Base-by-base conservation (phyloP, 2,113 vertebrate species). In the Ochotona princeps region DNA sequence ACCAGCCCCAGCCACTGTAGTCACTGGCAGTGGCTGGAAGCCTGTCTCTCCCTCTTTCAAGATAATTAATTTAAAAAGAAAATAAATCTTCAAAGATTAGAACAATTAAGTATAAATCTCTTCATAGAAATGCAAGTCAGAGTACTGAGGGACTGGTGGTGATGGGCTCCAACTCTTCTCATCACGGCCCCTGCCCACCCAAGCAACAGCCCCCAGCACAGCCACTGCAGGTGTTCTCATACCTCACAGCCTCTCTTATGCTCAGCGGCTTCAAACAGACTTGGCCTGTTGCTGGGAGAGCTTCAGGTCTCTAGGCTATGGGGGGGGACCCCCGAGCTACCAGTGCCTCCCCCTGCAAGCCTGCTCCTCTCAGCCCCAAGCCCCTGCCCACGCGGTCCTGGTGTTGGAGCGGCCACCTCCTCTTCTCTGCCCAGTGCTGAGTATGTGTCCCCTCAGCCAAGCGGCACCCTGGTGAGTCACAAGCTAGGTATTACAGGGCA, bases 171-270 rank as follows among this genome's bases (percentile, higher is more conserved):
- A 23, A 8, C 65, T 74, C 57, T 57, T 76, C 6, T 17, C 25
- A 49, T 92, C 87, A 32, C 28, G 1, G 57, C 26, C 35, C 32
- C 28, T 2, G 2, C 14, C 23, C 6, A 49, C 28, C n/a, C 60
- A 49, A 26, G 38, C 10, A 17, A 12, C 8, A 32, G n/a, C 1
- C 26, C 35, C 44, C 17, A 0, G 32, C 4, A 1, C 1, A 1
- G 9, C 60, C 35, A 12, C 15, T 25, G 25, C 21, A 5, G 4
- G 38, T 7, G 12, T 28, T 74, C 38, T 25, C 32, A 9, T 74
- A 81, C 0, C 60, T 1, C 12, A 32, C 44, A 25, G n/a, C 30
- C 54, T 35, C 1, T 3, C 65, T 61, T 60, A 4, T 4, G 26
- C 38, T 57, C 28, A 4, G 9, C 15, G 57, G 60, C 65, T 70